Conservation (phyloP, 2,797 vertebrate species). For the Scarus forsteni region DNA sequence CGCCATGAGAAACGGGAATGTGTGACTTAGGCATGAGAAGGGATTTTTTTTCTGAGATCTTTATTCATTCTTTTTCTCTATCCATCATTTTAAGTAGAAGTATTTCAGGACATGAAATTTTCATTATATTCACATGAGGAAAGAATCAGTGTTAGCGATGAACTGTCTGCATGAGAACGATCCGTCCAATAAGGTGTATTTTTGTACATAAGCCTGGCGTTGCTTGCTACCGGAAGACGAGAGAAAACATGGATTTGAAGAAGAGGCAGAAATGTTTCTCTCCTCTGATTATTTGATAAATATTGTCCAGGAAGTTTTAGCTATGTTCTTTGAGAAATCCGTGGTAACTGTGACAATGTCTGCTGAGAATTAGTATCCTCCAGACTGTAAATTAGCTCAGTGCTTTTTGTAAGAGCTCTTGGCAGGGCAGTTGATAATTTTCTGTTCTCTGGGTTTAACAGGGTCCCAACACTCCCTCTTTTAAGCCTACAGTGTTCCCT, state of each 20-base stretch:
- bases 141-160: constrained; percentile 50
- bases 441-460: constrained; percentile 47
- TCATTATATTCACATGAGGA: constrained; percentile 63
- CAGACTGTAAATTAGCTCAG: constrained; percentile 50
- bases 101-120: constrained; percentile 46
- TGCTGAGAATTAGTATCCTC: constrained; percentile 51
- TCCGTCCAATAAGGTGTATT: constrained; percentile 60
- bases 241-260: constrained; percentile 16
- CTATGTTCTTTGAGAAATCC: constrained; percentile 27
- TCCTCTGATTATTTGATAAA: constrained; percentile 47
- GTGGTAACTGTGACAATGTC: constrained; percentile 40
- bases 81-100: too few species aligned
- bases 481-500: constrained; percentile 31
- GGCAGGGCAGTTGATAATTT: constrained; percentile 34
- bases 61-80: too few species aligned
- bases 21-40: too few species aligned
- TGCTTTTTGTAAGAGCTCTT: constrained; percentile 33
- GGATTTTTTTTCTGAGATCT: too few species aligned
- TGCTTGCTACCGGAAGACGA: constrained; percentile 40
- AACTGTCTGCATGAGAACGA: constrained; percentile 66
- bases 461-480: constrained; percentile 49
- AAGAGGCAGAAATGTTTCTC: constrained; percentile 23
- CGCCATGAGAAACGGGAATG: too few species aligned
- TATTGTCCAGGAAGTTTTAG: constrained; percentile 50
- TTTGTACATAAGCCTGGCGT: constrained; percentile 70